Evolutionary conservation across 2,113 vertebrate species (phyloP), one percentile per base, ranked within the genome.

Genomic region (Hypocryptadius cinnamomeus): DNA sequence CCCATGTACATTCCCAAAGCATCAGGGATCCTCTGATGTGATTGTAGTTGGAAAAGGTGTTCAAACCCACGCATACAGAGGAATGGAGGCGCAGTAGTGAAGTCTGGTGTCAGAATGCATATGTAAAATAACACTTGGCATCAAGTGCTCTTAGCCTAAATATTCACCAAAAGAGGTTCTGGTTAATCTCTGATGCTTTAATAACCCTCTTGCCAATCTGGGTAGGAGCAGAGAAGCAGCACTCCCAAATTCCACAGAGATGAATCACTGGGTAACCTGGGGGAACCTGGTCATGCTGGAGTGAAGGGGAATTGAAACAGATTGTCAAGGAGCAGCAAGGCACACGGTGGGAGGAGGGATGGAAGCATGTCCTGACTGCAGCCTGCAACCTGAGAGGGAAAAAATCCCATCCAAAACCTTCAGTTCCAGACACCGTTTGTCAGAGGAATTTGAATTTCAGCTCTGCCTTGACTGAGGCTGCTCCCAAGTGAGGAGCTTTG

Each of bases 241-340:
- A 91, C 79, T 94, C 64, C 92, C 79, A 25, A 47, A 94, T 92
- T 93, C 92, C 92, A 88, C 9, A 30, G 64, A 86, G 90, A 50
- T 88, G 77, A 96, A 78, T 92, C 90, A 90, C 60, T 28, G 64
- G 64, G 76, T 74, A 86, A 95, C 47, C 79, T 21, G 25, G 31
- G 68, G 91, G 73, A 92, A 94, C 44, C 53, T 40, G 89, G 83
- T 39, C 80, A 56, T 40, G 83, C 70, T 50, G 77, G 82, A 64
- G 64, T 71, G 79, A 78, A 80, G 51, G 82, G 78, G 79, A 94
- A 87, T 31, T 79, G 88, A 92, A 94, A 88, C 54, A 83, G 56
- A 92, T 20, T 84, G 68, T 74, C 17, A 4, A 73, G 51, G 66
- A 92, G 66, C 71, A 77, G 81, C 13, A 60, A 85, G 71, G 37